Conservation (phyloP, 2,888 invertebrate genomes). For the Caenorhabditis imperialis region DNA sequence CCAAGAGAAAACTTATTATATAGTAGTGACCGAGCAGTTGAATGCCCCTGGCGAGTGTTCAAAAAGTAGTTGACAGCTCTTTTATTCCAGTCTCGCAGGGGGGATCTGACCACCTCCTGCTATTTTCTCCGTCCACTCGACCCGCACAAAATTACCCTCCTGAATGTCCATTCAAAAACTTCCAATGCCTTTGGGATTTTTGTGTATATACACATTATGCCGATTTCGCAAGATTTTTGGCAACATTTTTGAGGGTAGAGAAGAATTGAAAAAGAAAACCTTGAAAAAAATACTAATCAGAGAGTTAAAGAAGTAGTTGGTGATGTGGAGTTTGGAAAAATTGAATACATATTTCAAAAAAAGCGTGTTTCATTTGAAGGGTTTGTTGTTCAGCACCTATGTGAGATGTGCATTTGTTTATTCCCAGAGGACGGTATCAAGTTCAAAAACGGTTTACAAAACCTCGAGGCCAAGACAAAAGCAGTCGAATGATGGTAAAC, state of each 20-base stretch:
- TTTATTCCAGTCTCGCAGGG: constrained; percentile 51
- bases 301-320: too few species aligned
- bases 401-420: too few species aligned
- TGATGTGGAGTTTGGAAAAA: too few species aligned
- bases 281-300: too few species aligned
- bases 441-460: too few species aligned
- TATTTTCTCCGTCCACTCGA: constrained; percentile 48
- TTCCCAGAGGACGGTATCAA: too few species aligned
- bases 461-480: too few species aligned
- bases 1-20: neutral
- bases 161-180: constrained; percentile 51
- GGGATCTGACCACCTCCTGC: constrained; percentile 43
- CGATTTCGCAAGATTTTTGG: constrained; percentile 27
- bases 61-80: constrained; percentile 50
- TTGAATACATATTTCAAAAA: too few species aligned
- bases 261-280: too few species aligned
- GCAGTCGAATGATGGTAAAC: too few species aligned
- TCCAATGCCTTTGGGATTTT: constrained; percentile 41
- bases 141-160: constrained; percentile 48
- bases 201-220: constrained; percentile 39
- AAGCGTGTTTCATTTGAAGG: too few species aligned
- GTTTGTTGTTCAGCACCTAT: too few species aligned
- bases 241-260: neutral
- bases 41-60: constrained; percentile 40
- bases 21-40: constrained; percentile 30